phyloP scores from a whole-genome alignment of 2,113 vertebrate genomes.

The Rafetus swinhoei region DNA sequence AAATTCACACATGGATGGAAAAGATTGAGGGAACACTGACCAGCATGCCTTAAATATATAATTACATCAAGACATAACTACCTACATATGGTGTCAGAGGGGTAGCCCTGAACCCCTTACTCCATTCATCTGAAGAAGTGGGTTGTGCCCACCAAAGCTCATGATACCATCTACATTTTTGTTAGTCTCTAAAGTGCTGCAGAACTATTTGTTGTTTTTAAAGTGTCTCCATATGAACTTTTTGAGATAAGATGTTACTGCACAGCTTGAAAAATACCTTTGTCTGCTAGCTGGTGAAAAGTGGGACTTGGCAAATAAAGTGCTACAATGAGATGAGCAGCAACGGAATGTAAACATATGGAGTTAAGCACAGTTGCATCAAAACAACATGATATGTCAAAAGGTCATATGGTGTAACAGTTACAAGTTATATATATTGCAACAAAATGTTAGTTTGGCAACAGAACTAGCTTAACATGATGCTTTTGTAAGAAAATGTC shows the following conservation, averaged over 20 bases:
- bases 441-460: not conserved
- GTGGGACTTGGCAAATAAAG: not conserved
- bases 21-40: too few relatives aligned
- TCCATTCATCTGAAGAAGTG: too few relatives aligned
- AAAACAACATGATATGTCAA: not conserved
- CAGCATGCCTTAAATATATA: not conserved
- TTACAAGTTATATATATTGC: not conserved
- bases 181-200: too few relatives aligned
- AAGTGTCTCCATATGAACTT: not conserved
- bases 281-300: not conserved
- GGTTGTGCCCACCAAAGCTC: too few relatives aligned
- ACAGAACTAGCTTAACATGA: not conserved
- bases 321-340: not conserved
- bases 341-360: not conserved
- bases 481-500: not conserved
- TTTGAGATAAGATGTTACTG: not conserved
- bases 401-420: not conserved
- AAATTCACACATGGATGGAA: too few relatives aligned
- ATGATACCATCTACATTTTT: too few relatives aligned
- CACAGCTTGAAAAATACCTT: not conserved
- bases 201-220: too few relatives aligned
- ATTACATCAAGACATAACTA: not conserved
- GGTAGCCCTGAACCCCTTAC: too few relatives aligned
- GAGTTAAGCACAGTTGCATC: not conserved
- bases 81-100: too few relatives aligned